Evolutionary conservation across 2,888 invertebrate species (phyloP).

Genomic region (Campoplex capitator): DNA sequence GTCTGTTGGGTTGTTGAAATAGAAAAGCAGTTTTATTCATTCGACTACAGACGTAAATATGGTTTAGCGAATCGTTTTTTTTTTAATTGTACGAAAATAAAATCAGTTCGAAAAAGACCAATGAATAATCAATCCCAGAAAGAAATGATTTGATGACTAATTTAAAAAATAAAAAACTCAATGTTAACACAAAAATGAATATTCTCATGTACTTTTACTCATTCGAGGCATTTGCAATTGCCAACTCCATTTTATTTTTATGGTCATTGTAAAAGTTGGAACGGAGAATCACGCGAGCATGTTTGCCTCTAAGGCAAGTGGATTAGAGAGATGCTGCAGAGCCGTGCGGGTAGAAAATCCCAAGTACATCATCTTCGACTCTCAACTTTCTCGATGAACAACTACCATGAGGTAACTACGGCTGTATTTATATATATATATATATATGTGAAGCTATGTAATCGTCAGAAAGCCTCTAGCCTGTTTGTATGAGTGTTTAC

Average conservation of each 20-base stretch:
- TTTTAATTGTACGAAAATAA: neutral
- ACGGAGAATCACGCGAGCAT: conserved; percentile 31
- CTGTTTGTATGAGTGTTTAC: neutral
- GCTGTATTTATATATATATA: neutral
- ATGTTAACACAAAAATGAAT: neutral
- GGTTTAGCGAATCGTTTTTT: neutral
- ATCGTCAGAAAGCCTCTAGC: neutral
- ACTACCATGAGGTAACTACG: conserved; percentile 18
- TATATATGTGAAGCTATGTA: conserved; percentile 5
- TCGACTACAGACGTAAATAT: neutral
- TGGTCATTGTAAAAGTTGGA: conserved; percentile 5
- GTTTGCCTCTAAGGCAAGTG: conserved; percentile 20
- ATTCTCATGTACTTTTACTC: neutral
- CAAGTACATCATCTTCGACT: conserved; percentile 50
- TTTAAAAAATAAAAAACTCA: neutral
- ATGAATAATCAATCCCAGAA: neutral
- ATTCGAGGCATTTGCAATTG: neutral
- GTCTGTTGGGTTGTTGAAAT: conserved; percentile 4
- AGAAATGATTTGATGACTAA: neutral
- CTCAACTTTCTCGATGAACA: conserved; percentile 51
- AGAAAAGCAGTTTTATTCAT: neutral
- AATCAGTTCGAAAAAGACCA: neutral
- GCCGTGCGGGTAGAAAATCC: conserved; percentile 29
- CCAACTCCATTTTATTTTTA: neutral
- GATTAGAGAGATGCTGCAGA: conserved; percentile 34